Evolutionary conservation across 2,888 invertebrate species (phyloP).

Genomic region (Drosophila setosimentum): DNA sequence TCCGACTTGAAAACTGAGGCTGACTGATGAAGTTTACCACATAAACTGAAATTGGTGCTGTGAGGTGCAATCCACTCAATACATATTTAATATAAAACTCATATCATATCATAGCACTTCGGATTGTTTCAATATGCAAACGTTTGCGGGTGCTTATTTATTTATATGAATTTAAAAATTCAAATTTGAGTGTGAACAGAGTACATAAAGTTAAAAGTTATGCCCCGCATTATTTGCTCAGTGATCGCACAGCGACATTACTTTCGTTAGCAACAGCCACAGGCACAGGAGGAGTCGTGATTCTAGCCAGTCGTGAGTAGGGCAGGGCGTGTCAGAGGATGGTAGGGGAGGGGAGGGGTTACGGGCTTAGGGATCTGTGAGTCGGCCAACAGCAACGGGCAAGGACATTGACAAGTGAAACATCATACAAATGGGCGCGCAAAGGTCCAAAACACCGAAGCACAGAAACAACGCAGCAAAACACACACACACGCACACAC

Average conservation of each 20-base stretch:
- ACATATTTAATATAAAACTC: background rate
- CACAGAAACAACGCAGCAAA: conserved; percentile 21
- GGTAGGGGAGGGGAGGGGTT: background rate
- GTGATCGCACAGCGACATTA: conserved; percentile 4
- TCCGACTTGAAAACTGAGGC: background rate
- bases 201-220: background rate
- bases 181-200: background rate
- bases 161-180: background rate
- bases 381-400: conserved; percentile 24
- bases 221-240: background rate
- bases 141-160: background rate
- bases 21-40: background rate
- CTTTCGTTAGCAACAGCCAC: background rate
- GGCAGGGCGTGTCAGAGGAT: background rate
- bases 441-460: conserved; percentile 26
- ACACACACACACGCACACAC: conserved; percentile 13
- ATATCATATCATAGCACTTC: background rate
- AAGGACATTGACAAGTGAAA: conserved; percentile 63
- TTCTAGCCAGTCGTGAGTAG: conserved; percentile 5
- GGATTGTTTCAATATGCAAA: background rate
- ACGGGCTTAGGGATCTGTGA: conserved; percentile 10
- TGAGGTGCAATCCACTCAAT: background rate
- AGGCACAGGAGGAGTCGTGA: conserved; percentile 1
- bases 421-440: conserved; percentile 59
- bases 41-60: background rate